Conservation (phyloP, 2,888 invertebrate species). For the Netelia virgata region DNA sequence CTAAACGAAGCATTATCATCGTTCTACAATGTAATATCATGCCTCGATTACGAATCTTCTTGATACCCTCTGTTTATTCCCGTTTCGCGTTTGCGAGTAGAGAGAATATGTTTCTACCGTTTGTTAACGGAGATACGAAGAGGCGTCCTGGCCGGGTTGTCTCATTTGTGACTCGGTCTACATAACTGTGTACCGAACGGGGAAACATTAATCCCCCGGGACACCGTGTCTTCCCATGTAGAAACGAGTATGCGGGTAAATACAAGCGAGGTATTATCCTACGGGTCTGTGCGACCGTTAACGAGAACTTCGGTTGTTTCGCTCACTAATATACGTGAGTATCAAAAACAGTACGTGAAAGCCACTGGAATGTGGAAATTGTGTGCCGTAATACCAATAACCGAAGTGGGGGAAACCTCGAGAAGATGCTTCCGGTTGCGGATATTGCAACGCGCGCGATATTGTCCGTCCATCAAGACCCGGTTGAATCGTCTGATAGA, state of each 20-base stretch:
- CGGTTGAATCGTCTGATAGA: conserved; percentile 29
- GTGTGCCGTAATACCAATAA: conserved; percentile 9
- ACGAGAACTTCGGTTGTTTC: neutral
- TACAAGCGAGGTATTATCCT: conserved; percentile 33
- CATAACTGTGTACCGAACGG: conserved; percentile 36
- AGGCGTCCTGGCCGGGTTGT: neutral
- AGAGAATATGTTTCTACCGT: conserved; percentile 17
- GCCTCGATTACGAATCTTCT: conserved; percentile 15
- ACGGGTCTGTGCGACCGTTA: neutral
- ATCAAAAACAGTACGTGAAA: neutral
- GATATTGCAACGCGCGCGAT: neutral
- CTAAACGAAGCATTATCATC: neutral
- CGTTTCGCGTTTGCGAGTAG: conserved; percentile 19
- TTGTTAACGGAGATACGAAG: conserved; percentile 32
- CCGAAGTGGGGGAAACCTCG: conserved; percentile 4
- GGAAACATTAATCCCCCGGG: conserved; percentile 46
- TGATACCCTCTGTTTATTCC: conserved; percentile 41
- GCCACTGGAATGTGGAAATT: neutral
- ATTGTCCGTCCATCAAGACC: conserved; percentile 37
- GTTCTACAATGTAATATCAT: neutral
- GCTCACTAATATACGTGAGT: neutral
- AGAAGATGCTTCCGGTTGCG: conserved; percentile 16
- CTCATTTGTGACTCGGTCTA: conserved; percentile 12
- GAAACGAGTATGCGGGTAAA: conserved; percentile 34
- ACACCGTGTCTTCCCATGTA: conserved; percentile 17